Conservation (phyloP, 2,113 vertebrate species). For the Sturnus vulgaris region DNA sequence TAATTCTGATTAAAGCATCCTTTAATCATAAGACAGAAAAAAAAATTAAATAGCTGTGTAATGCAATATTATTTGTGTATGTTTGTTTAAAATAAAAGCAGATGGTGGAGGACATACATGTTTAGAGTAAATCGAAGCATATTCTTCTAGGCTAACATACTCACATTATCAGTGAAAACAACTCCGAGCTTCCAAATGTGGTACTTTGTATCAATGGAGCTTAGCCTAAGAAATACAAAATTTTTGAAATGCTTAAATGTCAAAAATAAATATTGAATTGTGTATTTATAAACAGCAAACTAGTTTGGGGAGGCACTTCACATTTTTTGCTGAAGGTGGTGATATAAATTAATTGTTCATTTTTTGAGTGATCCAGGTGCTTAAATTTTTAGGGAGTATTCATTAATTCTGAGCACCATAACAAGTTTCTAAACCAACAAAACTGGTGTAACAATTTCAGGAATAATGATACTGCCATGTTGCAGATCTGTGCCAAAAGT, state of each 20-base stretch:
- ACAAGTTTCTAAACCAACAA: background rate
- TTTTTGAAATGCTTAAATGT: background rate
- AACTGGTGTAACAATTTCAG: background rate
- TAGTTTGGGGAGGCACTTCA: background rate
- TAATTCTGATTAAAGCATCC: background rate
- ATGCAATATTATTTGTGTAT: background rate
- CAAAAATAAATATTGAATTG: constrained; percentile 11
- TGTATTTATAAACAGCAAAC: background rate
- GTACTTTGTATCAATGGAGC: constrained; percentile 94
- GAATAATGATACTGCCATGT: background rate
- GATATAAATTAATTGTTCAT: background rate
- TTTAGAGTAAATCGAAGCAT: background rate
- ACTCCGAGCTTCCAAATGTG: constrained; percentile 96
- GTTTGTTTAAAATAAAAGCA: constrained; percentile 5
- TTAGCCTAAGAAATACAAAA: constrained; percentile 80
- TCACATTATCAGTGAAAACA: constrained; percentile 97
- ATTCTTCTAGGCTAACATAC: constrained; percentile 53
- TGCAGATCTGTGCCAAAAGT: background rate
- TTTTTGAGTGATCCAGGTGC: background rate
- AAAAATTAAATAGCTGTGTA: background rate
- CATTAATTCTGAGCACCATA: background rate
- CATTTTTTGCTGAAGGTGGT: background rate
- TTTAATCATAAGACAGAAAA: background rate
- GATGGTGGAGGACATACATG: background rate
- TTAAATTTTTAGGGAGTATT: background rate